Conservation (phyloP, 2,797 vertebrate genomes). For the Apogon hyalosoma region DNA sequence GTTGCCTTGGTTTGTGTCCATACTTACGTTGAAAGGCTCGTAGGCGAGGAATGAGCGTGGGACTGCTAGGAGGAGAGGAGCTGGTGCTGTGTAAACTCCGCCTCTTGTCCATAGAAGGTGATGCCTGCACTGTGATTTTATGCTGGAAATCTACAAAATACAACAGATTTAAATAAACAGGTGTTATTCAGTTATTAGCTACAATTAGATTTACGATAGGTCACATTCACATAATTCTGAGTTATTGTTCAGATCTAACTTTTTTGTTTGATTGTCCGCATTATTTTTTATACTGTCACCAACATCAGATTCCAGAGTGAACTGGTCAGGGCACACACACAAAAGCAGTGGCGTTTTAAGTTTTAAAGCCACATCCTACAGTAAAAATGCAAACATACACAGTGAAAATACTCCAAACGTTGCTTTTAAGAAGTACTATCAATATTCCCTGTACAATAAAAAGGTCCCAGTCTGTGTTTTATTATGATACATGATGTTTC, state of each 20-base stretch:
- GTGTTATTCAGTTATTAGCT: background rate
- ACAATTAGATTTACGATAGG: too few species aligned
- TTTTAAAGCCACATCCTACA: too few species aligned
- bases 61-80: constrained; percentile 93
- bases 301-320: background rate
- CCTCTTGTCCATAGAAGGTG: constrained; percentile 93
- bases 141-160: constrained; percentile 91
- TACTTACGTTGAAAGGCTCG: constrained; percentile 93
- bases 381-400: too few species aligned
- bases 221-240: too few species aligned
- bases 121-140: constrained; percentile 97
- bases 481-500: too few species aligned
- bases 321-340: background rate
- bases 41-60: constrained; percentile 92
- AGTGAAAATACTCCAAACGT: too few species aligned
- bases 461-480: too few species aligned
- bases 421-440: too few species aligned
- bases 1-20: background rate
- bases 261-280: too few species aligned
- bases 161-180: background rate
- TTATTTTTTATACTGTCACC: background rate
- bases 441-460: too few species aligned
- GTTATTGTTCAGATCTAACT: too few species aligned
- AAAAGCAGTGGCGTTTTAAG: too few species aligned
- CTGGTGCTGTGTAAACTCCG: constrained; percentile 91